Base-by-base conservation (phyloP, 2,113 vertebrate species). In the Carollia perspicillata region DNA sequence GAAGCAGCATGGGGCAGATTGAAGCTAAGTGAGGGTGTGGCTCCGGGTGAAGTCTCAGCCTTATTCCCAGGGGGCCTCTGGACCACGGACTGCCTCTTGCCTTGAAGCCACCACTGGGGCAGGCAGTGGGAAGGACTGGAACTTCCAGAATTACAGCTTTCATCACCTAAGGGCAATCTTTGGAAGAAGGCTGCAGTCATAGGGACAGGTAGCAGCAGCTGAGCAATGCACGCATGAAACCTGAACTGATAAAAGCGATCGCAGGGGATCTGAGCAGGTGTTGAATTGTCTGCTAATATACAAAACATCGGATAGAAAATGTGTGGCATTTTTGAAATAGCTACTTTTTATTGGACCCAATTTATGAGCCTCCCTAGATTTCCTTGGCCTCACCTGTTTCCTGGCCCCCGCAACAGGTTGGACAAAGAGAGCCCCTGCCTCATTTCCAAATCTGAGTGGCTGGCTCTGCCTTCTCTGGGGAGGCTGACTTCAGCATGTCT, bases 231-330 rank as follows among this genome's bases (percentile, higher is more conserved):
- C 44, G 35, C 2, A 0, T 7, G 14, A 84, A 84, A 90, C 65
- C 40, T 75, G 33, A 90, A 71, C n/a, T 47, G 83, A 63, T 55
- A 18, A 49, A 84, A 86, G 37, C 13, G 28, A 80, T 47, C 3
- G 0, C 23, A 47, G 51, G 75, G 35, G n/a, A 93, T 71, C 77
- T 77, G 44, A 49, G 16, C 37, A 95, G 79, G 35, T 72, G 30
- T 51, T 72, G 26, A 65, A 69, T 75, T 60, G 18, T 55, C 55
- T 93, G 58, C 77, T 93, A 96, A 93, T 87, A 83, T 74, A 42
- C 1, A 60, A 81, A 66, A 44, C 71, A 88, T 89, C 17, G 74
- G 23, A 78, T 77, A 40, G 60, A 69, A 78, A 84, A 79, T 68
- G 17, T 74, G 14, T 71, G 26, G 42, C 35, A 66, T 77, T 95